These are phyloP conservation scores for Scomber japonicus DNA, from an alignment of 2,113 vertebrate genomes.

Conservation along the genomic window DNA sequence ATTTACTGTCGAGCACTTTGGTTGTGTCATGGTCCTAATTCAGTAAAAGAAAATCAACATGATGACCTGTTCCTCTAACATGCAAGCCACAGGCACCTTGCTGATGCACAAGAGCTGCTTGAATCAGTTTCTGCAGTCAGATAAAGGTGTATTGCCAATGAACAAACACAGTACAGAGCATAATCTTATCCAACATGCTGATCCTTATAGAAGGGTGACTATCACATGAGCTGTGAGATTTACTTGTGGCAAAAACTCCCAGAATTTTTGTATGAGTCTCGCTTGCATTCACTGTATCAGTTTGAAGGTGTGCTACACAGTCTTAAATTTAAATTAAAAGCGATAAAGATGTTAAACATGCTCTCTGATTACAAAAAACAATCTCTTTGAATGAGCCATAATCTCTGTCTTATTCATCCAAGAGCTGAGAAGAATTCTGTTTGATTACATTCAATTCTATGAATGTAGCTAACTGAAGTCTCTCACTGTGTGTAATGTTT, in stretches of 20 bases:
- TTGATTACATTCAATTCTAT: constrained; percentile 11
- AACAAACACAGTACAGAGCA: background rate
- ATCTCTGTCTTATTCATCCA: constrained; percentile 22
- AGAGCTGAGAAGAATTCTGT: background rate
- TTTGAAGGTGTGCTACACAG: background rate
- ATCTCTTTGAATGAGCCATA: constrained; percentile 15
- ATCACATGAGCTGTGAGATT: constrained; percentile 12
- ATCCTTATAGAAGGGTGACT: background rate
- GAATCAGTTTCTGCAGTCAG: background rate
- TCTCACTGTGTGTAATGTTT: background rate
- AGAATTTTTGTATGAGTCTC: constrained; percentile 14
- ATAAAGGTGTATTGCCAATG: constrained; percentile 5
- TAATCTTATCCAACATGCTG: constrained; percentile 11
- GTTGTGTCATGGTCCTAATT: constrained; percentile 5
- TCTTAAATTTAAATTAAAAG: background rate
- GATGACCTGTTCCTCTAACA: constrained; percentile 7
- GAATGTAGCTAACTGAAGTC: constrained; percentile 1
- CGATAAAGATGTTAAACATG: constrained; percentile 20
- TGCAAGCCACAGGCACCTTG: background rate
- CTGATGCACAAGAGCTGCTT: constrained; percentile 9
- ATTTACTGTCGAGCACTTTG: background rate
- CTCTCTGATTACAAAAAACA: constrained; percentile 10
- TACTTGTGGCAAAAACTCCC: background rate
- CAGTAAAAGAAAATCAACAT: background rate
- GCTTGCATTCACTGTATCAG: background rate